Base-by-base conservation (phyloP, 35 echinoderm and acorn worm genomes). In the Lytechinus variegatus region DNA sequence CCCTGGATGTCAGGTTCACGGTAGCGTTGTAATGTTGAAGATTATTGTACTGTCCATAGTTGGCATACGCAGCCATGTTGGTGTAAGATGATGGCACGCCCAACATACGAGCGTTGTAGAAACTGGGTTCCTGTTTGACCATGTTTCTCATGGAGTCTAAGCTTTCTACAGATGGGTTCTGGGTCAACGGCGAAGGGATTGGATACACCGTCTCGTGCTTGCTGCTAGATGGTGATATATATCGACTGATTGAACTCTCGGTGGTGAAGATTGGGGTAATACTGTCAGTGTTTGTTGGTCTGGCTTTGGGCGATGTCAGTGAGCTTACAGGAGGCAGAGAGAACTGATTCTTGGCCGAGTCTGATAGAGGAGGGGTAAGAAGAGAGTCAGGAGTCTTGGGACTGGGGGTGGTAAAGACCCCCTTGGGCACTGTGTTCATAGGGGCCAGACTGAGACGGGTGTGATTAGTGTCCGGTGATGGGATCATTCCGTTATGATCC, bases 31-130 rank as follows among this genome's bases (percentile, higher is more conserved):
- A 98, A 87, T 97, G 98, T 86, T 97, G 97, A 79, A 99, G 94
- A 56, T 97, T 97, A 55, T 94, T 95, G 89, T 98, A 98, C 58
- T 99, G 96, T 27, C 95, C 92, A 95, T 98, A 99, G 58, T 96
- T 96, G 54, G 96, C 97, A 54, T 98, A 99, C 27, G 98, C 94
- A 95, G 98, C 93, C 97, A 99, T 97, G 52, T 96, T 95, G 28
- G 95, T 71, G 91, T 97, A 97, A 10, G 97, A 71, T 9, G 97
- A 52, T 7, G 97, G 95, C 60, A 99, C 97, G 93, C 86, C 94
- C 28, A 93, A 95, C 91, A 94, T 96, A 24, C 92, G 94, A 87
- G 92, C 94, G 29, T 96, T 99, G 92, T 98, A 96, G 91, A 99
- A 95, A 88, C 94, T 94, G 58, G 97, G 97, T 54, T 96, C 95